phyloP scores from a whole-genome alignment of 2,113 vertebrate genomes.

The Lepidothrix coronata region DNA sequence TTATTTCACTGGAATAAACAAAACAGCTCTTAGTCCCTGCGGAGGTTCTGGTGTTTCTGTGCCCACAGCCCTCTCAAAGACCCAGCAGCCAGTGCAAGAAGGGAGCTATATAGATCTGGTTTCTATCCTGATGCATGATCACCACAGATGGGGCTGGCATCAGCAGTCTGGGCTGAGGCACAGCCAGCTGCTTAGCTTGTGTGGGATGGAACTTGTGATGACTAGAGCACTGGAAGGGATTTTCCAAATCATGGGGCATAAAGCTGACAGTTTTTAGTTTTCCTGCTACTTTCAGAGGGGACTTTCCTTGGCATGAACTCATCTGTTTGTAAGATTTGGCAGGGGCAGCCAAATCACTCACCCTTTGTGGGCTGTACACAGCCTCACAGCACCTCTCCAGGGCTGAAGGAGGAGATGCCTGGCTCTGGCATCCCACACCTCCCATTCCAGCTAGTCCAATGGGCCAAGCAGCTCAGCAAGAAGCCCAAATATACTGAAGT shows the following conservation, averaged over 20 bases:
- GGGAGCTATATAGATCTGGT: not conserved
- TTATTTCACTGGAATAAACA: not conserved
- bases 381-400: not conserved
- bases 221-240: not conserved
- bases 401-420: not conserved
- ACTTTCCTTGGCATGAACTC: not conserved
- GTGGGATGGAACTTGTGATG: not conserved
- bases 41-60: not conserved
- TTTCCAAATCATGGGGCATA: not conserved
- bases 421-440: not conserved
- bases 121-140: not conserved
- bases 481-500: not conserved
- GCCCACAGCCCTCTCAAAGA: not conserved
- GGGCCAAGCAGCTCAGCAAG: not conserved
- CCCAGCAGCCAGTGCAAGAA: not conserved
- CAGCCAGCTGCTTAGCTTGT: not conserved
- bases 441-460: not conserved
- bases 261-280: not conserved
- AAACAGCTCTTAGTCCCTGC: not conserved
- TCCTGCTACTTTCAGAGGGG: not conserved
- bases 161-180: not conserved
- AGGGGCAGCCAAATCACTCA: not conserved
- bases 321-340: not conserved
- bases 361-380: accelerated
- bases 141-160: not conserved